Percentiles rank a stretch among this genome's conserved stretches.
phyloP scores from a whole-genome alignment of 2,113 vertebrate genomes.

The Geococcyx californianus region DNA sequence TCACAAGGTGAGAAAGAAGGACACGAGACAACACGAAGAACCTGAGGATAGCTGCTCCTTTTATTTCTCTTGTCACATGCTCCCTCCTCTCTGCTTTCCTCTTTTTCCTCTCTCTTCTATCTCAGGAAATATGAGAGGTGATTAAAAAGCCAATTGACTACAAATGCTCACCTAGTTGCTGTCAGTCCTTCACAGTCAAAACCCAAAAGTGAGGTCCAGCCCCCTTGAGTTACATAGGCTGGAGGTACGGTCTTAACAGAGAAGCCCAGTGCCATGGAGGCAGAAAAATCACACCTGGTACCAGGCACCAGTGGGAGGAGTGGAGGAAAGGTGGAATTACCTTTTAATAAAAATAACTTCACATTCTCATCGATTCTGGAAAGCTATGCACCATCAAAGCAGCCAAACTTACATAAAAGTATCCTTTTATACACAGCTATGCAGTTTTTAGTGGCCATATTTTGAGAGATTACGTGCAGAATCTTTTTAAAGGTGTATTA shows the following conservation, averaged over 20 bases:
- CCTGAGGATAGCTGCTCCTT: not conserved
- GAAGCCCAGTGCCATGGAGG: not conserved
- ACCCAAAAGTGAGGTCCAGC: not conserved
- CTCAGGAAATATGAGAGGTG: not conserved
- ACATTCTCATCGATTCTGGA: not conserved
- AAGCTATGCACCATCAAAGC: not conserved
- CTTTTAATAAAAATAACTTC: not conserved
- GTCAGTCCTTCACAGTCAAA: not conserved
- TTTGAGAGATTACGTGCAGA: not conserved
- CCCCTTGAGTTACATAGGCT: not conserved
- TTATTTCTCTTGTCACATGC: not conserved
- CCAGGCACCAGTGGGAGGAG: not conserved
- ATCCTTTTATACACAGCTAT: not conserved
- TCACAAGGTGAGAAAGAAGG: not conserved
- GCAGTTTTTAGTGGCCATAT: not conserved
- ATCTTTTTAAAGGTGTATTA: not conserved
- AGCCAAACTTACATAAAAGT: not conserved
- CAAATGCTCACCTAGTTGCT: not conserved
- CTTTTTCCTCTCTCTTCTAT: not conserved
- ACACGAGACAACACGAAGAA: not conserved
- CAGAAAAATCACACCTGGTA: not conserved
- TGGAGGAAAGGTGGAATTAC: not conserved
- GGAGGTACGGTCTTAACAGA: not conserved
- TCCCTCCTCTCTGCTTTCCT: not conserved
- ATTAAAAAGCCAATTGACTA: not conserved